Evolutionary conservation across 2,113 vertebrate species (phyloP).

Genomic region (Redunca redunca): DNA sequence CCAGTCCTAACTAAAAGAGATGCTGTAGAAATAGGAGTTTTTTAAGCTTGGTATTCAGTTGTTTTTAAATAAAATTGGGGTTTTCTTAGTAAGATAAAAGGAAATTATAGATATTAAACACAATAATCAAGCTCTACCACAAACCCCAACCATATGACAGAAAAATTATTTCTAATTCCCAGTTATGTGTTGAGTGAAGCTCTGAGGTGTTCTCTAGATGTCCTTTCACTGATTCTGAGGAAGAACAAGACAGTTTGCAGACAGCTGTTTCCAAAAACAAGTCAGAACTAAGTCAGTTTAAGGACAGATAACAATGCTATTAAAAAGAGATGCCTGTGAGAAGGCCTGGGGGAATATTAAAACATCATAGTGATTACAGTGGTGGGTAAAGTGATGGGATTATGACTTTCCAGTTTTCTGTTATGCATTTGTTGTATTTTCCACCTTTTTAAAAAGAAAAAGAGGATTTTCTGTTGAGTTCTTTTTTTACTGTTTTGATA

Average conservation of each 20-base stretch:
- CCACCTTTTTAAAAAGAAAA: neutral
- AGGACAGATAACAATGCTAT: neutral
- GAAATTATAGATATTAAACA: neutral
- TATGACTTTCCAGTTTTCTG: neutral
- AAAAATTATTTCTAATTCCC: neutral
- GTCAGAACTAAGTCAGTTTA: neutral
- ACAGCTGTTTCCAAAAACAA: neutral
- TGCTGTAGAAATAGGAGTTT: neutral
- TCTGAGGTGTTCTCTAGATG: neutral
- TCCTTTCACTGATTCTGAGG: neutral
- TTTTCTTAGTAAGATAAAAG: neutral
- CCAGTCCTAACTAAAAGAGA: neutral
- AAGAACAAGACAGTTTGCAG: neutral
- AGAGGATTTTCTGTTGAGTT: slow-evolving; percentile 21
- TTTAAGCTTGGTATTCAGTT: neutral
- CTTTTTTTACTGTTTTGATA: slow-evolving; percentile 25
- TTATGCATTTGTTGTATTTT: slow-evolving; percentile 16
- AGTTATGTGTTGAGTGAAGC: neutral
- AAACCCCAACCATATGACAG: neutral
- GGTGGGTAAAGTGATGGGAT: neutral
- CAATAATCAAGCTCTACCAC: neutral
- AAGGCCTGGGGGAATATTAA: neutral
- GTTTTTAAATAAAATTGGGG: neutral
- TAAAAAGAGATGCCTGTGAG: neutral
- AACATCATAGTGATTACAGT: neutral